Conservation (phyloP, 1,140 invertebrate genomes). For the Plectus sambesii region DNA sequence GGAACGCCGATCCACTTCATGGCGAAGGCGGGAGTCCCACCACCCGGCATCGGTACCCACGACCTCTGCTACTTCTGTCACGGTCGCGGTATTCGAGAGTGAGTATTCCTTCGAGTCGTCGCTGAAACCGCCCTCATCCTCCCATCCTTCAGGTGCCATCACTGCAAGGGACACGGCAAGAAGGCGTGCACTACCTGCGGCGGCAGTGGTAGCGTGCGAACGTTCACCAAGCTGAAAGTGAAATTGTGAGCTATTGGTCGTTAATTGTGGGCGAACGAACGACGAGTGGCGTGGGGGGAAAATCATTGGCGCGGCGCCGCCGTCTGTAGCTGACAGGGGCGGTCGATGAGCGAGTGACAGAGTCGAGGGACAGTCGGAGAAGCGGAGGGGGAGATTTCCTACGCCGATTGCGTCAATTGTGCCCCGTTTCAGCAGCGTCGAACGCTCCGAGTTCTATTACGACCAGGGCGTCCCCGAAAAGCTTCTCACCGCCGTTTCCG, state of each 20-base stretch:
- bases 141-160: too few species aligned
- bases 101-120: too few species aligned
- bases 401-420: constrained; percentile 10
- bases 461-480: constrained; percentile 36
- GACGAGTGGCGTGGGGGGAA: too few species aligned
- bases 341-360: constrained; percentile 5
- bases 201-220: constrained; percentile 35
- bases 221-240: constrained; percentile 43
- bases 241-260: constrained; percentile 30
- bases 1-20: constrained; percentile 46
- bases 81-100: constrained; percentile 14
- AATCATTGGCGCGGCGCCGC: not conserved
- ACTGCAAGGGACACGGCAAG: constrained; percentile 45
- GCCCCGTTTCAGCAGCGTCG: constrained; percentile 29
- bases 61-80: constrained; percentile 45
- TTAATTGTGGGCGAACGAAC: too few species aligned
- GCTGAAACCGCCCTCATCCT: too few species aligned
- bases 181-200: constrained; percentile 38
- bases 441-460: constrained; percentile 38
- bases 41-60: constrained; percentile 42
- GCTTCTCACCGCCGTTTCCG: constrained; percentile 28
- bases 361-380: constrained; percentile 2
- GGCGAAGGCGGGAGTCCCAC: constrained; percentile 43
- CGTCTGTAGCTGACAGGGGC: not conserved
- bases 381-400: constrained; percentile 17